Conservation (phyloP, 30 jellyfish, hydroid and myxozoan genomes). For the Hydractinia echinata region DNA sequence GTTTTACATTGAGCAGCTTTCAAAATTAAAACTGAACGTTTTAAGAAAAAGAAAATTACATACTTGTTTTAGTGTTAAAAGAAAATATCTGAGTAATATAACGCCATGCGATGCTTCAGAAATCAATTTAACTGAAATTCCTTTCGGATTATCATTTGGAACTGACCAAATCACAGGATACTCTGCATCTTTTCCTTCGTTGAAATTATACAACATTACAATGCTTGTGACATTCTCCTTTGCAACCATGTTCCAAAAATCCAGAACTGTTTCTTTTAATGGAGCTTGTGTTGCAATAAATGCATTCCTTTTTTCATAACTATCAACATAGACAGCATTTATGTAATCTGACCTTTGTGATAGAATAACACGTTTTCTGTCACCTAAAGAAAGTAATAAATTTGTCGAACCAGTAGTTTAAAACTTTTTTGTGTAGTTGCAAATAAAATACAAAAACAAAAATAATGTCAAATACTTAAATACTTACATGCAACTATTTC, state of each 20-base stretch:
- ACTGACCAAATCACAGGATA: conserved; percentile 42
- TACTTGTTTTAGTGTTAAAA: no score
- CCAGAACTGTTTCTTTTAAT: conserved; percentile 17
- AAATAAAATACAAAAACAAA: not conserved
- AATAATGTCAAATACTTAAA: not conserved
- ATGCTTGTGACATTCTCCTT: conserved; percentile 50
- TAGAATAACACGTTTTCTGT: not conserved
- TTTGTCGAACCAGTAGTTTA: not conserved
- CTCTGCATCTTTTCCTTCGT: conserved; percentile 28
- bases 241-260: conserved; percentile 81
- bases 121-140: no score
- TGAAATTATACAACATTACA: conserved; percentile 52
- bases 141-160: no score
- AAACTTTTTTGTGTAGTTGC: not conserved
- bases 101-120: no score
- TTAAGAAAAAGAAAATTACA: no score
- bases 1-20: no score
- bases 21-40: no score
- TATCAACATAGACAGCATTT: conserved; percentile 59
- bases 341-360: conserved; percentile 49
- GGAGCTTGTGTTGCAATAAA: conserved; percentile 88
- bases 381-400: not conserved
- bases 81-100: no score
- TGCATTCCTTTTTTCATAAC: conserved; percentile 27
- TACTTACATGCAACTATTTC: conserved; percentile 10